A percentile compares a stretch with the other conserved stretches of the same genome.
Evolutionary conservation across 2,113 vertebrate genomes (phyloP).

Genomic region (Sebastes fasciatus): DNA sequence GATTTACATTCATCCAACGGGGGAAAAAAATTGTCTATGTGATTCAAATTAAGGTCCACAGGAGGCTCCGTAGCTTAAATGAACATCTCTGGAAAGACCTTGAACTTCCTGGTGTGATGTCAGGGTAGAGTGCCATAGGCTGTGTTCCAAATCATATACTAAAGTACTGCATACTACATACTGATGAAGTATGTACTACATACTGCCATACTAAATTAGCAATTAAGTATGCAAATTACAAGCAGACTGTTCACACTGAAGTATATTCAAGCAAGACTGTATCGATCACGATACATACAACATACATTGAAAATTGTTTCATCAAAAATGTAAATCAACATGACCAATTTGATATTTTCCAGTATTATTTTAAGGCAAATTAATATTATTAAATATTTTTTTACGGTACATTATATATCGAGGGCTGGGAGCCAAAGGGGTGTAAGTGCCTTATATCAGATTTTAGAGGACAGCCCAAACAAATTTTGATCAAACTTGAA

Average conservation of each 20-base stretch:
- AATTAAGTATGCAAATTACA: background rate
- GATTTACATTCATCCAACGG: constrained; percentile 58
- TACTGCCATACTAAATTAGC: background rate
- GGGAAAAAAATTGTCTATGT: constrained; percentile 38
- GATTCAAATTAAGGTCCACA: constrained; percentile 61
- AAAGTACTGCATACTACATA: background rate
- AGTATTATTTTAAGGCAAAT: background rate
- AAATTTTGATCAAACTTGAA: too few species aligned
- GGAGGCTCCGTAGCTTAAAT: constrained; percentile 35
- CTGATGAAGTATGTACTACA: background rate
- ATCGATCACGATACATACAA: background rate
- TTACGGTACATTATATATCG: background rate
- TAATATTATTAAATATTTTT: background rate
- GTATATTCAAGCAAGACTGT: background rate
- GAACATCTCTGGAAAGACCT: constrained; percentile 46
- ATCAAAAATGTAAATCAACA: background rate
- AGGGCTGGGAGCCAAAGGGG: too few species aligned
- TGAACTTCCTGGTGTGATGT: constrained; percentile 43
- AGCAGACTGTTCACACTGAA: background rate
- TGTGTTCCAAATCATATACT: background rate
- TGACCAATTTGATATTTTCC: background rate
- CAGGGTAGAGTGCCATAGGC: constrained; percentile 31
- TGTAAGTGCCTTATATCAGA: too few species aligned
- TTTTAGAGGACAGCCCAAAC: too few species aligned
- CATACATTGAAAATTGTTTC: background rate